Evolutionary conservation across 2,888 invertebrate genomes (phyloP), one percentile per base, ranked within the genome.

Genomic region (Marasmarcha lunaedactyla): DNA sequence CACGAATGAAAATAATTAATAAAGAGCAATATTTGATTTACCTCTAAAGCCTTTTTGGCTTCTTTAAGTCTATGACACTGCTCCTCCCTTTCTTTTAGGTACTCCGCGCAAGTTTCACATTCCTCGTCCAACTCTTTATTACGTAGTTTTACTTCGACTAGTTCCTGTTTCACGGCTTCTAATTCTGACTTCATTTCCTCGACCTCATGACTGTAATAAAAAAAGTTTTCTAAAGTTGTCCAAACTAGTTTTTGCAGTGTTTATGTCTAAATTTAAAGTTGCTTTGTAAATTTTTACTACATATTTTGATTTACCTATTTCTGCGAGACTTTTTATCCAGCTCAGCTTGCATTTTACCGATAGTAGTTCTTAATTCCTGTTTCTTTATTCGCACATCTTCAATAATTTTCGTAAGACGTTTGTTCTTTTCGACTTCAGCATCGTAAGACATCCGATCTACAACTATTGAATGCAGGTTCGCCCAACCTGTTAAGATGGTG

Each of bases 401-500:
- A 10, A 85, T 71, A 1, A 61, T 61, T 34, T 63, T 69, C 2
- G 71, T 70, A 2, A 86, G 55, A 12, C 65, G 65, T 44, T 78
- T 77, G 51, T 74, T 83, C 44, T 84, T 84, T 26, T 83, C 78
- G 1, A 77, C 77, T 43, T 84, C 71, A 0, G 67, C 70, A 42
- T 86, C 76, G 45, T 59, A 78, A 1, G 84, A 84, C 78, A 84
- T 78, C 1, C 83, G 65, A 43, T 84, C 84, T 6, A 84, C 84
- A 0, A 83, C 78, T 7, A 81, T 68, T 0, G 79, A 60, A 49
- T 84, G 81, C 0, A 83, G 59, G 42, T 78, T 79, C 2, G 74
- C 49, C 81, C 81, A 81, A 47, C 81, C 81, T 79, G 48, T 20
- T 20, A 20, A 20, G 7, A 20, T 13, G n/a, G n/a, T n/a, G n/a